Conservation (phyloP, 2,888 invertebrate genomes). For the Anoncus sp. region DNA sequence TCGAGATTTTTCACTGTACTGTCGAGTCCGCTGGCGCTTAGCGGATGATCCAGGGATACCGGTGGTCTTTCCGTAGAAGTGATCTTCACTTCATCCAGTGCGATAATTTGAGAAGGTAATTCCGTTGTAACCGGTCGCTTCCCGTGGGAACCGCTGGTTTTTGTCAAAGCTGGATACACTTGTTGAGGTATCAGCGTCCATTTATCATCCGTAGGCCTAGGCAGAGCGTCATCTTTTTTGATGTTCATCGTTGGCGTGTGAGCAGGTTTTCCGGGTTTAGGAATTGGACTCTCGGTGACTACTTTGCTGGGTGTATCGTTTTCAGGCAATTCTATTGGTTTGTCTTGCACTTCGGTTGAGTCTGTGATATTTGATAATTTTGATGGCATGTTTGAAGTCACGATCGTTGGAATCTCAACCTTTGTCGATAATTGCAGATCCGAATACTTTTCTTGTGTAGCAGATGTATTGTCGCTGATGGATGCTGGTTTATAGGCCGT, state of each 20-base stretch:
- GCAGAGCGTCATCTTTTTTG: constrained; percentile 40
- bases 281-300: constrained; percentile 16
- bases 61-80: constrained; percentile 77
- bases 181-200: constrained; percentile 67
- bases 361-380: constrained; percentile 5
- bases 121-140: constrained; percentile 41
- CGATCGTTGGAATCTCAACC: constrained; percentile 13
- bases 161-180: constrained; percentile 52
- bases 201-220: constrained; percentile 46
- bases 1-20: constrained; percentile 89
- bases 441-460: constrained; percentile 24
- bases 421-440: constrained; percentile 41
- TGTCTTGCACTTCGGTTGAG: constrained; percentile 16
- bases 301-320: constrained; percentile 13
- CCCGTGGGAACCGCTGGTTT: constrained; percentile 36
- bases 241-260: constrained; percentile 53
- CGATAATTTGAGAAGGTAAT: constrained; percentile 43
- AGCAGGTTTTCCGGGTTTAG: constrained; percentile 29
- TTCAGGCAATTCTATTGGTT: constrained; percentile 24
- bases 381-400: constrained; percentile 7
- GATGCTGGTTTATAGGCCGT: not conserved
- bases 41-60: constrained; percentile 85
- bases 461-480: constrained; percentile 3
- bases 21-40: constrained; percentile 87
- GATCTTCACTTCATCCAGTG: constrained; percentile 78